Evolutionary conservation across 2,888 invertebrate species (phyloP), one percentile per base, ranked within the genome.

Genomic region (Lepidochrysops patricia): DNA sequence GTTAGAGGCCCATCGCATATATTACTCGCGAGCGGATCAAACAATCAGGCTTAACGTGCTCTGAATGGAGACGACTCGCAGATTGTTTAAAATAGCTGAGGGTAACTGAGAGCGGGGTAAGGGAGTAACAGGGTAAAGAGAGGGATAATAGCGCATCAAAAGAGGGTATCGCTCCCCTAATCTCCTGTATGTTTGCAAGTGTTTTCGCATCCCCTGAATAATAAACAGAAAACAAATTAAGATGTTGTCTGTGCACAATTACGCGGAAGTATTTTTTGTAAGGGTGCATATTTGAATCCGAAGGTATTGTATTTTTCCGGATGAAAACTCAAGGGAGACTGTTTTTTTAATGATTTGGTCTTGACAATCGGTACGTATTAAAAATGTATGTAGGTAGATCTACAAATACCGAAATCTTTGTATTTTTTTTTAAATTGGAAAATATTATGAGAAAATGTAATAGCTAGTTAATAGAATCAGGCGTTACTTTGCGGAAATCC

Each of bases 1-100:
- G 68, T 70, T 71, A 65, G 64, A 67, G 70, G 58, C 62, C 59
- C 67, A 57, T 62, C 66, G 70, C 70, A 72, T 75, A 69, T 68
- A 75, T 75, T 74, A 71, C 64, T 29, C 59, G 61, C 63, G 34
- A 58, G 60, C 61, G 65, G 66, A 62, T 65, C 65, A 64, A 67
- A 68, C 68, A 68, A 67, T 67, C 66, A 64, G 56, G 60, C 57
- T 60, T 13, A 63, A 62, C 67, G 67, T 63, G 65, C 57, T 43
- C 19, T 57, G 64, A 62, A 62, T 64, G 63, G 52, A 54, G 60
- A 64, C 57, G 57, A 19, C 43, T 26, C 27, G 52, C 52, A 27
- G 52, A 52, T 52, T 52, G 52, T 52, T 52, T 13, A 37, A 50
- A 57, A 52, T 26, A 27, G 54, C 26, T 19, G 50, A 26, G 37